Evolutionary conservation across 2,797 vertebrate species (phyloP), one percentile per base, ranked within the genome.

Genomic region (Lycodopsis pacificus): DNA sequence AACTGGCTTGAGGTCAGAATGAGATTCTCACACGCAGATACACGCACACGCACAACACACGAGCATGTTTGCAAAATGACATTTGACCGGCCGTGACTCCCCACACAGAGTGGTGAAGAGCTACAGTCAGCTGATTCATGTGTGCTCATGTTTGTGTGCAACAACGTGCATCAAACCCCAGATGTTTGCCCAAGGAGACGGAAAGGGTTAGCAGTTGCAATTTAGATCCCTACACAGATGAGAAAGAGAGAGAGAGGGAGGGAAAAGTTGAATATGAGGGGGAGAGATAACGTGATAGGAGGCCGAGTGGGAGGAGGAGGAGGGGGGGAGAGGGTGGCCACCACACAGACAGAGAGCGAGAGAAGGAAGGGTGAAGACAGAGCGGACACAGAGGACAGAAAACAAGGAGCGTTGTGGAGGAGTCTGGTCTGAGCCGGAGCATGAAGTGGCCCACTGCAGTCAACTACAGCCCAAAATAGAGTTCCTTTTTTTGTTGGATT

Each of bases 401-500:
- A 79, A 71, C 77, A 30, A 86, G 80, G 38, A 88, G 81, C 53
- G 27, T 22, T 56, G 83, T 74, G 76, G 78, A 85, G 73, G 77
- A 87, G 88, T 83, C 40, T 40, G 56, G 19, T 65, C 74, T 15
- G 71, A 86, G 84, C 77, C 11, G 80, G 82, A 89, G 85, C 88
- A 91, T 91, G 92, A 76, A 87, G 88, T 66, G 85, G 92, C 73
- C 85, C 82, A 51, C 76, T 83, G 88, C 74, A 89, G 83, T 86
- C 88, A 40, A 38, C 83, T 36, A 51, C 49, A 2, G 88, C 87
- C 91, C 87, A 86, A 94, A 95, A 95, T 94, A 94, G 93, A 91
- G 79, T 66, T 5, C 49, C 14, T 65, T 70, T 57, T 44, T 68
- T 64, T 77, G 48, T 19, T 64, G 70, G 19, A 4, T 49, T 57